phyloP scores from a whole-genome alignment of 2,113 vertebrate genomes.

The Rhynchomys soricoides region DNA sequence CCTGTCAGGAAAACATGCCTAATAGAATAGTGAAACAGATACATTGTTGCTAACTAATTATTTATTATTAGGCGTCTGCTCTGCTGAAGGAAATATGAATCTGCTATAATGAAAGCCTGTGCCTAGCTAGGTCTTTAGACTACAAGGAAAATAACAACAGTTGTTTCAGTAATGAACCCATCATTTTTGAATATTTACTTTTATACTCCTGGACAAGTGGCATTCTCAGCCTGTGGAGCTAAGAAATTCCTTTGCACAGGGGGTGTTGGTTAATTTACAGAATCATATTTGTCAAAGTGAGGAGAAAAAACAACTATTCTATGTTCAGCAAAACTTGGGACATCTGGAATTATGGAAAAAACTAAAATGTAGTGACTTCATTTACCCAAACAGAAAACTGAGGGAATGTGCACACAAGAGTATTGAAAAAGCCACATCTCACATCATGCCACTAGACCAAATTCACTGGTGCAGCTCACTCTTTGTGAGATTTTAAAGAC shows the following conservation, averaged over 20 bases:
- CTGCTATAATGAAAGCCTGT: background rate
- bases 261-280: background rate
- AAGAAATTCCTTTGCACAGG: background rate
- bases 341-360: background rate
- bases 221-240: background rate
- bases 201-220: background rate
- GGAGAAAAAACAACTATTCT: background rate
- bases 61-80: too few relatives aligned
- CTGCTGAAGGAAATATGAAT: too few relatives aligned
- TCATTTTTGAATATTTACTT: background rate
- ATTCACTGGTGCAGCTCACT: background rate
- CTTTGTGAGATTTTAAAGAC: background rate
- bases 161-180: background rate
- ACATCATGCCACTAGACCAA: background rate
- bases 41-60: background rate
- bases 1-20: background rate
- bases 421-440: background rate
- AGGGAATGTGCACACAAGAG: background rate
- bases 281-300: background rate
- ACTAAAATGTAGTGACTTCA: background rate
- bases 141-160: background rate
- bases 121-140: background rate
- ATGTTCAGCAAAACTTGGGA: background rate
- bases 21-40: background rate
- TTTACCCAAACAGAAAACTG: background rate